phyloP scores from a whole-genome alignment of 2,797 vertebrate species.

The Pseudomugil gertrudae region DNA sequence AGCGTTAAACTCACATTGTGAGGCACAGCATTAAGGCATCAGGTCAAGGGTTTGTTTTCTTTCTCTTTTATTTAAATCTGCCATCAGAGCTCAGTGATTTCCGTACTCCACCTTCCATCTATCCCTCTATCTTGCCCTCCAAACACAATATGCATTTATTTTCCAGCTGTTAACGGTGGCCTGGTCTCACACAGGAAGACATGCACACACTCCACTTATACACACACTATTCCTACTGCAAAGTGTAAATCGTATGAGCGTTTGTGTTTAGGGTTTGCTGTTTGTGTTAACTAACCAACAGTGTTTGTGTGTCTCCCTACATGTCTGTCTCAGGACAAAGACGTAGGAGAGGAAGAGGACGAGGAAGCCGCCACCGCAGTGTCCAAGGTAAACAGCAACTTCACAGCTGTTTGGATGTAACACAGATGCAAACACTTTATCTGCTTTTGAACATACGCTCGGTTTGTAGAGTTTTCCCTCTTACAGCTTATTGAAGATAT shows the following conservation, averaged over 20 bases:
- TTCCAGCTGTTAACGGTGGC: constrained; percentile 46
- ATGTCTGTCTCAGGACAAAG: constrained; percentile 84
- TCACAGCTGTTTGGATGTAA: constrained; percentile 32
- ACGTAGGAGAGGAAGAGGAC: constrained; percentile 79
- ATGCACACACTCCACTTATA: constrained; percentile 34
- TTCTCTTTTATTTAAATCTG: constrained; percentile 55
- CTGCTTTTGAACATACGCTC: constrained; percentile 13
- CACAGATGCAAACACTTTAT: constrained; percentile 44
- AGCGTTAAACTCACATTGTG: constrained; percentile 16
- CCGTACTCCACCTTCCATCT: constrained; percentile 20
- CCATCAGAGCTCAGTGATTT: constrained; percentile 27
- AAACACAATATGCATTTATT: constrained; percentile 63
- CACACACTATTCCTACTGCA: constrained; percentile 1
- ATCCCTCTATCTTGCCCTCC: constrained; percentile 27
- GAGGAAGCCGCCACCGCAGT: constrained; percentile 81
- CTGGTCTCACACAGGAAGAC: constrained; percentile 59
- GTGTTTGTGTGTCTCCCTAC: constrained; percentile 39
- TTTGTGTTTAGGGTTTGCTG: constrained; percentile 53
- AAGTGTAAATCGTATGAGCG: constrained; percentile 23
- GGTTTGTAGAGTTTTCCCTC: constrained; percentile 15
- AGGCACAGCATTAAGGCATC: not conserved
- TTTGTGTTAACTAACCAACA: constrained; percentile 51
- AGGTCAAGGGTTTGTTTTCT: constrained; percentile 48
- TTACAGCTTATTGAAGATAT: constrained; percentile 19
- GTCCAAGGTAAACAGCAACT: constrained; percentile 85